Conservation (phyloP, 2,888 invertebrate genomes). For the Tryphoninae sp. region DNA sequence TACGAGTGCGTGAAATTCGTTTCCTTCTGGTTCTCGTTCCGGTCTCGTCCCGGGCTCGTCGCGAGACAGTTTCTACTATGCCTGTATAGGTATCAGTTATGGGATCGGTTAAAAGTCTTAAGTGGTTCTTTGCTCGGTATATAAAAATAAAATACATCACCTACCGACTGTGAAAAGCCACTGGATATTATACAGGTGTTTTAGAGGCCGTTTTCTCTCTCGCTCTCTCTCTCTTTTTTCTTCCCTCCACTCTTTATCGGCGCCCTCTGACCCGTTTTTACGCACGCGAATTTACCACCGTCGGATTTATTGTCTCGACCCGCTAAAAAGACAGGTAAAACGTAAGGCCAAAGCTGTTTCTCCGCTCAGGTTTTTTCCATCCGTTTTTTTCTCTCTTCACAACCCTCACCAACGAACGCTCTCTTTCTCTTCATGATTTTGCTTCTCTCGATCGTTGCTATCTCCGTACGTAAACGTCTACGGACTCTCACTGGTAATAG, state of each 20-base stretch:
- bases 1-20: slow-evolving; percentile 10
- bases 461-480: background rate
- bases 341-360: background rate
- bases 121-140: slow-evolving; percentile 12
- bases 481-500: background rate
- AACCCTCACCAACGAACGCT: background rate
- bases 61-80: background rate
- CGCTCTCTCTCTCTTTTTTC: background rate
- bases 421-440: slow-evolving; percentile 1
- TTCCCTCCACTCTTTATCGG: slow-evolving; percentile 33
- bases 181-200: slow-evolving; percentile 13
- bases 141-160: slow-evolving; percentile 38
- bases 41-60: too few species aligned
- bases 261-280: slow-evolving; percentile 45
- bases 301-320: slow-evolving; percentile 28
- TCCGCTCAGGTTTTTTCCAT: background rate
- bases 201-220: slow-evolving; percentile 6
- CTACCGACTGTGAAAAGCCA: background rate
- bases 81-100: background rate
- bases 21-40: background rate
- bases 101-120: background rate
- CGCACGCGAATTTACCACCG: slow-evolving; percentile 16
- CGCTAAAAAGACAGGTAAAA: slow-evolving; percentile 10
- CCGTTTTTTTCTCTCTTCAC: background rate
- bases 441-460: background rate